Evolutionary conservation across 2,888 invertebrate genomes (phyloP).

Genomic region (Lasioglossum villosulum): DNA sequence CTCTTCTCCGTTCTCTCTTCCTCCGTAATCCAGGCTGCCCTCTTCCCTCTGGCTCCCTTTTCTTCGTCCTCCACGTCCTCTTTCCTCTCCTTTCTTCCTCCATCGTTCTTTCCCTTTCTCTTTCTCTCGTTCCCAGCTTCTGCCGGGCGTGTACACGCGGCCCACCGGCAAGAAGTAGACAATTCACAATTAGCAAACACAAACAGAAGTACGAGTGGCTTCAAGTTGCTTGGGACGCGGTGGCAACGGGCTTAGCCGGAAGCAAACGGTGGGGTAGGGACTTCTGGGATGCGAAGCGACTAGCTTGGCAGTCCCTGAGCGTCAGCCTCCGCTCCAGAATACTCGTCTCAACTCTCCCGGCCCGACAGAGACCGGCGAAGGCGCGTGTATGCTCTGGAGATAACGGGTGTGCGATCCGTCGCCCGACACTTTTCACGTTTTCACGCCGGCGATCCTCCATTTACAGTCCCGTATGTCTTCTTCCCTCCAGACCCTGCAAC

Average conservation of each 20-base stretch:
- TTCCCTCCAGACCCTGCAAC: not conserved
- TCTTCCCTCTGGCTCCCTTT: slow-evolving; percentile 41
- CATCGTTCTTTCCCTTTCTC: not conserved
- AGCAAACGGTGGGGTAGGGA: slow-evolving; percentile 76
- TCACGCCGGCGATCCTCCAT: not conserved
- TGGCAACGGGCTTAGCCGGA: slow-evolving; percentile 76
- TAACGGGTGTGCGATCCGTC: slow-evolving; percentile 65
- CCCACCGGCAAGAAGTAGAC: slow-evolving; percentile 81
- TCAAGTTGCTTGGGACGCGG: slow-evolving; percentile 78
- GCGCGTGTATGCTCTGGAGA: slow-evolving; percentile 64
- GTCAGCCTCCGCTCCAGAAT: slow-evolving; percentile 71
- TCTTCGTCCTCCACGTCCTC: slow-evolving; percentile 8
- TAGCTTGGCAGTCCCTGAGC: slow-evolving; percentile 74
- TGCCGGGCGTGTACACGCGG: slow-evolving; percentile 56
- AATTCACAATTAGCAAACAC: slow-evolving; percentile 85
- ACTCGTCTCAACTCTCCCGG: slow-evolving; percentile 67
- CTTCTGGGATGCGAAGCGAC: slow-evolving; percentile 76
- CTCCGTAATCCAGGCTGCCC: slow-evolving; percentile 7
- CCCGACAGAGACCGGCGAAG: slow-evolving; percentile 66
- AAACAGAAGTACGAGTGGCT: slow-evolving; percentile 82
- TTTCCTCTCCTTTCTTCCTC: slow-evolving; percentile 19
- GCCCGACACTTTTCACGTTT: slow-evolving; percentile 1
- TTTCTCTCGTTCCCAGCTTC: slow-evolving; percentile 36
- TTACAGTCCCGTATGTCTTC: not conserved
- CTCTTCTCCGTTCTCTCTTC: not conserved